Evolutionary conservation across 2,113 vertebrate genomes (phyloP).

Genomic region (Siphamia tubifer): DNA sequence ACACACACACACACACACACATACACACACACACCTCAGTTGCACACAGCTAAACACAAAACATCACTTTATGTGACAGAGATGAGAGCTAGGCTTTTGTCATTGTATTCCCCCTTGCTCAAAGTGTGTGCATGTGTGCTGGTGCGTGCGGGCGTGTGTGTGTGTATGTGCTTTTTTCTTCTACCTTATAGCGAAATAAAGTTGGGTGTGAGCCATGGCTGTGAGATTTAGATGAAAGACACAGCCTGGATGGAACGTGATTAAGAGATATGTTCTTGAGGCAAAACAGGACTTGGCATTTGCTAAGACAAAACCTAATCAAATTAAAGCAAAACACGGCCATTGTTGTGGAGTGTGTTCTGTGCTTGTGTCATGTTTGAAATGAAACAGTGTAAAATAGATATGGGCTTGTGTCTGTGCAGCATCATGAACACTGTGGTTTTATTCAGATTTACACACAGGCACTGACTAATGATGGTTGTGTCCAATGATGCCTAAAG

Average conservation of each 20-base stretch:
- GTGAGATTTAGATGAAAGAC: constrained; percentile 81
- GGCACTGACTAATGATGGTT: constrained; percentile 71
- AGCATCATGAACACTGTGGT: constrained; percentile 33
- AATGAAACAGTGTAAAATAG: constrained; percentile 63
- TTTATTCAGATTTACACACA: constrained; percentile 69
- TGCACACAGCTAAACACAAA: constrained; percentile 71
- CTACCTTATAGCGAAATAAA: constrained; percentile 76
- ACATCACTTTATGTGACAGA: constrained; percentile 75
- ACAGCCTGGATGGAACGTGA: constrained; percentile 79
- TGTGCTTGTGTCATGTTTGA: constrained; percentile 62
- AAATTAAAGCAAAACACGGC: constrained; percentile 78
- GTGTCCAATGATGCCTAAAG: constrained; percentile 74
- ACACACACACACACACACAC: constrained; percentile 8
- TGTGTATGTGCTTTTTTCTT: constrained; percentile 16
- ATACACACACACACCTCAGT: constrained; percentile 5
- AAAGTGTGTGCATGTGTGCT: constrained; percentile 31
- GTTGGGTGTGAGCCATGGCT: constrained; percentile 78
- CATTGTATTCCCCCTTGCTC: constrained; percentile 67
- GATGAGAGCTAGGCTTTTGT: constrained; percentile 75
- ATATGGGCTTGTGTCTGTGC: constrained; percentile 41
- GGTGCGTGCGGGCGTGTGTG: constrained; percentile 15
- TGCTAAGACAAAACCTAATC: constrained; percentile 80
- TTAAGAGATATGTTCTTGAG: constrained; percentile 82
- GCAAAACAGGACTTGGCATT: constrained; percentile 82
- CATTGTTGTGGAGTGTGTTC: constrained; percentile 73